Conservation (phyloP, 2,797 vertebrate species). For the Arrhamphus sclerolepis region DNA sequence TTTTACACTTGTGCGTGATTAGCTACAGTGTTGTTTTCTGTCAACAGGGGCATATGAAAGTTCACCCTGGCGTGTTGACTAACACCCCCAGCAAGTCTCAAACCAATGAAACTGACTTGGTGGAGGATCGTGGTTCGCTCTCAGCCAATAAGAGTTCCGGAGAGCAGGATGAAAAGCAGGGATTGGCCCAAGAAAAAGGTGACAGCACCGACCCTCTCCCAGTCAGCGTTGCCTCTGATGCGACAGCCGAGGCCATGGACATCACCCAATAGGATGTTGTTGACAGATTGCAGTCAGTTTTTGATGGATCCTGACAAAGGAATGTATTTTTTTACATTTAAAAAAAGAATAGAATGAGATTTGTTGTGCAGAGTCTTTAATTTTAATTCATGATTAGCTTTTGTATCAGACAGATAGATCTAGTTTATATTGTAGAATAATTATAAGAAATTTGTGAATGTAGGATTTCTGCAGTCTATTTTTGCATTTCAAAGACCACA, state of each 20-base stretch:
- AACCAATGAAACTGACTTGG: constrained; percentile 66
- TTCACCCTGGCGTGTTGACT: constrained; percentile 72
- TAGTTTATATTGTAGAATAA: constrained; percentile 62
- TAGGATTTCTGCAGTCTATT: constrained; percentile 68
- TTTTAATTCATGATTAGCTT: constrained; percentile 66
- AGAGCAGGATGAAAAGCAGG: constrained; percentile 63
- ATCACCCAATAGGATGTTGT: constrained; percentile 55
- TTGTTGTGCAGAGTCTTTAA: constrained; percentile 60
- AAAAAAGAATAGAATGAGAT: constrained; percentile 65
- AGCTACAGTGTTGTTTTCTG: neutral
- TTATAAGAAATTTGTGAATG: constrained; percentile 60
- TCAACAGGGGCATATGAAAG: constrained; percentile 85
- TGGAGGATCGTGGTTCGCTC: constrained; percentile 52
- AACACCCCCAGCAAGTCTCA: constrained; percentile 70
- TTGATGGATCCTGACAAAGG: constrained; percentile 74
- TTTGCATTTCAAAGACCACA: constrained; percentile 74
- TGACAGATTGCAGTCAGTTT: constrained; percentile 47
- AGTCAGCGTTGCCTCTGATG: constrained; percentile 42
- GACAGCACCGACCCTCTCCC: constrained; percentile 53
- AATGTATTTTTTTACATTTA: constrained; percentile 65
- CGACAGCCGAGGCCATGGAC: constrained; percentile 55
- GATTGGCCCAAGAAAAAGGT: constrained; percentile 61
- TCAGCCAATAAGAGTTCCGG: constrained; percentile 52
- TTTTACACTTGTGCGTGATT: no score
- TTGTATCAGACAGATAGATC: constrained; percentile 56